Evolutionary conservation across 2,113 vertebrate species (phyloP), one percentile per base, ranked within the genome.

Genomic region (Herpailurus yagouaroundi): DNA sequence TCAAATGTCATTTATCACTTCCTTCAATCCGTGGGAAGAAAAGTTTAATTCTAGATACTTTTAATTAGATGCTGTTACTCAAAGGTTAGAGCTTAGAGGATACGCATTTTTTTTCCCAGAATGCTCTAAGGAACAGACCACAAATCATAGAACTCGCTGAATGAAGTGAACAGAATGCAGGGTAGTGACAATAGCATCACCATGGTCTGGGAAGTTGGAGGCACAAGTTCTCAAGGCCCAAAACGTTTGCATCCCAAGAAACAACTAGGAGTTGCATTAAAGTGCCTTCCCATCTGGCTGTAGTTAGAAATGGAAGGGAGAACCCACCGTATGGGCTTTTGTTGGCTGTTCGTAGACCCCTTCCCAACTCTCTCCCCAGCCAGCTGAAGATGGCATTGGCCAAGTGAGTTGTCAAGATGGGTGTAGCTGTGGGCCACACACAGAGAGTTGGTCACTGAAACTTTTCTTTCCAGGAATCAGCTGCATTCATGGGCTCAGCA

Each of bases 141-240:
- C 50, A 45, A 77, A n/a, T 69, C 14, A 13, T 0, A 92, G 31
- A 83, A 84, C 10, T 52, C 76, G 14, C 45, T 91, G 41, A 94
- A 45, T 29, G 7, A 68, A n/a, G 15, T 10, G 21, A 31, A 45
- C 7, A 41, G 66, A 81, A 33, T 14, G 14, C 6, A 63, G n/a
- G 73, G 16, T n/a, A 63, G 2, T 19, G 36, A 45, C 5, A 29
- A 13, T 1, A 1, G 4, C 8, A 18, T 36, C 7, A 2, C 3
- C 48, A 1, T 12, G 48, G 21, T 9, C 14, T 33, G 12, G 31
- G 14, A 95, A 33, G 7, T 15, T 31, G 66, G 29, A 25, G 57
- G 63, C 31, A 4, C 2, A 48, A 64, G 16, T 19, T 36, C 21
- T 1, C 11, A 9, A 38, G 66, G 55, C 16, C 5, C 55, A 64